Evolutionary conservation across 2,888 invertebrate genomes (phyloP).

Genomic region (Cryptophagus acutangulus): DNA sequence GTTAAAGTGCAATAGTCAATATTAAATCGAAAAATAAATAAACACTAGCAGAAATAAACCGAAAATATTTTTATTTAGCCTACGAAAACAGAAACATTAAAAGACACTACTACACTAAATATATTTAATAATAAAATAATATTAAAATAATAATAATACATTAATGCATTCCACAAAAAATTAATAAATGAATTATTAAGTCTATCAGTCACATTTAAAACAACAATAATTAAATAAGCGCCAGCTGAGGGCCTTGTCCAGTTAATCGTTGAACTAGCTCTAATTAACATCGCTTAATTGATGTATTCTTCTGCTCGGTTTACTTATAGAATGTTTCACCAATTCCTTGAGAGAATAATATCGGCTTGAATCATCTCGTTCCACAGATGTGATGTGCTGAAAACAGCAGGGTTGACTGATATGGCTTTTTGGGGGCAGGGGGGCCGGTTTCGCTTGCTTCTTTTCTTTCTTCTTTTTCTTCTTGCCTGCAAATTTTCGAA

Average conservation of each 20-base stretch:
- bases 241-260: slow-evolving; percentile 2
- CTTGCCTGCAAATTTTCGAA: too few species aligned
- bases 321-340: slow-evolving; percentile 44
- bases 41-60: too few species aligned
- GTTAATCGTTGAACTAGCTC: too few species aligned
- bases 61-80: too few species aligned
- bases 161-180: too few species aligned
- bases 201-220: slow-evolving; percentile 13
- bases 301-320: slow-evolving; percentile 22
- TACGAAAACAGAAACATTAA: too few species aligned
- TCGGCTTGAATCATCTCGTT: slow-evolving; percentile 59
- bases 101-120: too few species aligned
- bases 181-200: slow-evolving; percentile 14
- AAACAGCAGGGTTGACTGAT: slow-evolving; percentile 83
- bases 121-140: too few species aligned
- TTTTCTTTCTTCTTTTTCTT: slow-evolving; percentile 56
- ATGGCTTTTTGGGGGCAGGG: slow-evolving; percentile 70
- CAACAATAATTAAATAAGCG: not conserved
- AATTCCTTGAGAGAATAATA: slow-evolving; percentile 66
- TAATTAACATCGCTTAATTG: slow-evolving; percentile 21
- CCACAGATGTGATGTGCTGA: slow-evolving; percentile 75
- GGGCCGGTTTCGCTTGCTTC: slow-evolving; percentile 53
- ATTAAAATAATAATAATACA: too few species aligned
- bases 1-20: too few species aligned
- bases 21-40: too few species aligned